phyloP scores from a whole-genome alignment of 2,888 invertebrate species.

The Tanytarsus gracilentus region DNA sequence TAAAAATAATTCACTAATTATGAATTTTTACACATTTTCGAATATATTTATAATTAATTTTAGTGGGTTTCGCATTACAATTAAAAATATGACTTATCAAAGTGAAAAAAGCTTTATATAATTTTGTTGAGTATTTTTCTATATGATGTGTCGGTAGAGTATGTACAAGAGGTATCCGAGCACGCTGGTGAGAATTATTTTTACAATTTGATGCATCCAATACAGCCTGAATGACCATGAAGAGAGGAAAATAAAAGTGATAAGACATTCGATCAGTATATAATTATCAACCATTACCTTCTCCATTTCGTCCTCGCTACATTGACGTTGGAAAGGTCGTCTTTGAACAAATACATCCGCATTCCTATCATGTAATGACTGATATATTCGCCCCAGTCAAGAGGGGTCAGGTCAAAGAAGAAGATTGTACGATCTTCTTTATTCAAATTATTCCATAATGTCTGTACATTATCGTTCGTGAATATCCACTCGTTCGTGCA shows the following conservation, averaged over 20 bases:
- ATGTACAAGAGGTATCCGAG: not conserved
- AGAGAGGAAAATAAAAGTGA: not conserved
- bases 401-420: constrained; percentile 59
- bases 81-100: too few relatives aligned
- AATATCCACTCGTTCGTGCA: constrained; percentile 59
- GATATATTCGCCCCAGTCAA: constrained; percentile 70
- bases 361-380: constrained; percentile 60
- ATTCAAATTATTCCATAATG: constrained; percentile 51
- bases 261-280: not conserved
- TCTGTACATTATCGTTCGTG: constrained; percentile 51
- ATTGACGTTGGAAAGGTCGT: constrained; percentile 55
- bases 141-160: not conserved
- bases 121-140: too few relatives aligned
- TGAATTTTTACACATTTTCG: not conserved
- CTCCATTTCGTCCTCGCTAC: constrained; percentile 51
- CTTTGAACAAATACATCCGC: constrained; percentile 62
- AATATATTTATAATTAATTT: too few relatives aligned
- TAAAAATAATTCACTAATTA: not conserved
- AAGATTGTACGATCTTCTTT: constrained; percentile 54
- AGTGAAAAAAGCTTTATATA: too few relatives aligned
- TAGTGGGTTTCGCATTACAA: too few relatives aligned
- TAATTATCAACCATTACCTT: constrained; percentile 43
- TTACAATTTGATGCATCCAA: constrained; percentile 23
- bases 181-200: not conserved
- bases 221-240: constrained; percentile 9